A percentile compares a stretch with the other conserved stretches of the same genome.
phyloP scores from a whole-genome alignment of 2,888 invertebrate species.

The Pseudococcus viburni region DNA sequence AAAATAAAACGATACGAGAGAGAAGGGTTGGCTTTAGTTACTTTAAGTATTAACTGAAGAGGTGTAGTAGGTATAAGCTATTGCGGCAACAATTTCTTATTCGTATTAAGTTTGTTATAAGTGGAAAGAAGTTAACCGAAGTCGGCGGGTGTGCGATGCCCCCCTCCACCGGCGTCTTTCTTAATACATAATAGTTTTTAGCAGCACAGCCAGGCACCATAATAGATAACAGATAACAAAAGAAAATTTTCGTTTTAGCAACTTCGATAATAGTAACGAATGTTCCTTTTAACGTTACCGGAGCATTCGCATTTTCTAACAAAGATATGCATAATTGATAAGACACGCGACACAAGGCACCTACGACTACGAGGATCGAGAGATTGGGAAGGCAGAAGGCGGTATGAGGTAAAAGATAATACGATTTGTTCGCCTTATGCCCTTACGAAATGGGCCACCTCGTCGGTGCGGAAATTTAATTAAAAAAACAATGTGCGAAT shows the following conservation, averaged over 20 bases:
- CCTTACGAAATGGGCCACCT: neutral
- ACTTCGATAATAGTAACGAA: conserved; percentile 25
- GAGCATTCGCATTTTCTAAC: neutral
- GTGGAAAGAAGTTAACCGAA: conserved; percentile 50
- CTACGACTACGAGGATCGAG: neutral
- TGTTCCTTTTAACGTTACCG: conserved; percentile 20
- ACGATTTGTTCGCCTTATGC: neutral
- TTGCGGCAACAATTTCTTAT: conserved; percentile 57
- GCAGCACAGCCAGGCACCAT: conserved; percentile 47
- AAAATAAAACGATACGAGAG: neutral
- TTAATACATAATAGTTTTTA: conserved; percentile 49
- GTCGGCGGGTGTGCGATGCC: neutral
- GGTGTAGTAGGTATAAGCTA: conserved; percentile 47
- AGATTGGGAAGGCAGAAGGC: neutral
- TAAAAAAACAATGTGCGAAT: conserved; percentile 21
- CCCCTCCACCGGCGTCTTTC: neutral
- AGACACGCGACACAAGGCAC: conserved; percentile 9
- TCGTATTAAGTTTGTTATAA: conserved; percentile 47
- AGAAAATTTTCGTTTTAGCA: conserved; percentile 43
- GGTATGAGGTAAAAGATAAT: neutral
- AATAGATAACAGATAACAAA: conserved; percentile 53
- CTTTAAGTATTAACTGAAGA: conserved; percentile 55
- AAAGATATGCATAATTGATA: conserved; percentile 44
- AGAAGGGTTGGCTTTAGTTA: conserved; percentile 26
- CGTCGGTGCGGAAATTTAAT: neutral